Percentiles rank a stretch among this genome's conserved stretches.
Conservation (phyloP, 2,888 invertebrate genomes). For the Lasioglossum oenotherae region DNA sequence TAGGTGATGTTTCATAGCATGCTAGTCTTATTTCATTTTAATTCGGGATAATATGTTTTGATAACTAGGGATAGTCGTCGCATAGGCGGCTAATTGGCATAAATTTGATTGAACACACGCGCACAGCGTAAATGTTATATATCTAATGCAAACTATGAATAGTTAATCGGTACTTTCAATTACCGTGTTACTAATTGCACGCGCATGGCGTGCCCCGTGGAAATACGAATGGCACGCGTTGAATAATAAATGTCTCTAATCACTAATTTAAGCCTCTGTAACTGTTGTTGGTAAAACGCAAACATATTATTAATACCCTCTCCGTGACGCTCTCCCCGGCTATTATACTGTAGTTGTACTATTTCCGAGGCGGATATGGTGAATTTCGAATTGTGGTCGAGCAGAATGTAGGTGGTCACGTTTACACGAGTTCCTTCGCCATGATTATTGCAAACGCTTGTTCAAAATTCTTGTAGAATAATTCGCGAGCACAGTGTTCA, state of each 20-base stretch:
- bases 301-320: not conserved
- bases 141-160: not conserved
- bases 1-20: not conserved
- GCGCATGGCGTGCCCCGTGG: not conserved
- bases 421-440: not conserved
- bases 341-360: not conserved
- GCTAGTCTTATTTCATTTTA: not conserved
- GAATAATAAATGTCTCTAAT: slow-evolving; percentile 20
- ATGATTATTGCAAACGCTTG: not conserved
- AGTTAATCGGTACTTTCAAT: slow-evolving; percentile 8
- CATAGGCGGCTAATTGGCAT: not conserved
- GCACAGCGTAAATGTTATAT: not conserved
- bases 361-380: not conserved
- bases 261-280: not conserved
- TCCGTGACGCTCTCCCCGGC: not conserved
- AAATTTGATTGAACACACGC: not conserved
- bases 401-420: not conserved
- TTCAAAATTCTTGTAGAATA: not conserved
- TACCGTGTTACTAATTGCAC: not conserved
- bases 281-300: not conserved
- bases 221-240: not conserved
- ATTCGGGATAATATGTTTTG: not conserved
- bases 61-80: not conserved
- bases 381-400: not conserved
- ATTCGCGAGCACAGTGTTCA: not conserved